Evolutionary conservation across 2,888 invertebrate genomes (phyloP), one percentile per base, ranked within the genome.

Genomic region (Leptopilina drosophilae): DNA sequence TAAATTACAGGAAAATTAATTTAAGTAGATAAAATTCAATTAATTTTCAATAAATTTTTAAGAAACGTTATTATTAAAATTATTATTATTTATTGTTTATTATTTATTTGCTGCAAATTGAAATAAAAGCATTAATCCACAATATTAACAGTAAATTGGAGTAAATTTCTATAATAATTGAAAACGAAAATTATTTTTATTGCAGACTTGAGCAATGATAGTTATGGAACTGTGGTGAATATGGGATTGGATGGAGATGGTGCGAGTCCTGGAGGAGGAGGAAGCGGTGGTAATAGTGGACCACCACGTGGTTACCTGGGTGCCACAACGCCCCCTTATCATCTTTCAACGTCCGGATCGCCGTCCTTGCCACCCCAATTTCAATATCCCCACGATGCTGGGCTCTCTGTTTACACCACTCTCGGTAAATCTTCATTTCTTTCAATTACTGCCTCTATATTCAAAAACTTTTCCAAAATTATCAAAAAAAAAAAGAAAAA

Each of bases 201-300:
- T 91, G 64, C 93, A 97, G 97, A 97, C 93, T 93, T 97, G 85
- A 96, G 96, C 87, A 97, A 97, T 92, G 97, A 97, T 91, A 97
- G 97, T 92, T 97, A 97, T 92, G 96, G 96, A 85, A 97, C 97
- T 12, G 96, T 94, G 69, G 94, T 96, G 83, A 97, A 96, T 89
- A 94, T 97, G 93, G 96, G 96, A 7, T 94, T 97, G 89, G 97
- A 97, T 82, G 93, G 93, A 86, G 97, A 97, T 88, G 96, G 96
- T 69, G 95, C 96, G 12, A 95, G 95, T 89, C 96, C 94, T 82
- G 93, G 95, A 92, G 96, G 93, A 90, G 92, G 90, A 86, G 92
- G 84, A 75, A 88, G 92, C 33, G 92, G 93, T 49, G 87, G 85
- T 15, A 88, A 89, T 7, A 93, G 93, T 76, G 91, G 92, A 78